Evolutionary conservation across 2,113 vertebrate species (phyloP).

Genomic region (Corythoichthys intestinalis): DNA sequence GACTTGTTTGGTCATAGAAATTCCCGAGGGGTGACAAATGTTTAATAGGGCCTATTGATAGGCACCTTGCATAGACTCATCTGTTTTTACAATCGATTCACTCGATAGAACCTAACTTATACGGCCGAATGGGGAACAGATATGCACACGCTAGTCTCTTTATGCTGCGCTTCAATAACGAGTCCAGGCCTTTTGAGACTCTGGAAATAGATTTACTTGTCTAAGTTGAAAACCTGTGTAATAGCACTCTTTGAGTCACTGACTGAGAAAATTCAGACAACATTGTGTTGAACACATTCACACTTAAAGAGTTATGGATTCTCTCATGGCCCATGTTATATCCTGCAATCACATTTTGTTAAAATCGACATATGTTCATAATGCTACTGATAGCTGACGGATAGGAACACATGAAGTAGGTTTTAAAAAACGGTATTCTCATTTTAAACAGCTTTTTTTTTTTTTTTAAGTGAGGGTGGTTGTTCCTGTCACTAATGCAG

Average conservation of each 20-base stretch:
- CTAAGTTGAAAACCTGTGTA: not conserved
- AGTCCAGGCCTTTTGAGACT: constrained; percentile 7
- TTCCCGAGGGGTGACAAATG: constrained; percentile 46
- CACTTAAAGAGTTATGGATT: not conserved
- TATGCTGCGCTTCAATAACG: constrained; percentile 6
- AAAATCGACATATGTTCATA: not conserved
- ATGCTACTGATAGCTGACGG: not conserved
- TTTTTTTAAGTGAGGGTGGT: constrained; percentile 5
- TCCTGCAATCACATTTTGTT: not conserved
- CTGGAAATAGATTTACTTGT: constrained; percentile 7
- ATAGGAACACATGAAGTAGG: not conserved
- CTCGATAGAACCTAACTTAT: constrained; percentile 36
- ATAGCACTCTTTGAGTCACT: constrained; percentile 1
- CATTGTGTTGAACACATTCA: not conserved
- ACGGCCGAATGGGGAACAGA: constrained; percentile 16
- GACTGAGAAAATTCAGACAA: not conserved
- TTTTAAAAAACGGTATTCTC: not conserved
- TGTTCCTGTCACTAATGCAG: not conserved
- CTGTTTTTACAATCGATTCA: constrained; percentile 45
- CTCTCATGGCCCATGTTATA: not conserved
- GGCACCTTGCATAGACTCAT: constrained; percentile 55
- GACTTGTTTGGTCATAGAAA: constrained; percentile 56
- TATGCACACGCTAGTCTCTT: constrained; percentile 7
- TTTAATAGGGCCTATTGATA: constrained; percentile 64
- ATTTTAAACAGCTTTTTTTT: not conserved